phyloP scores from a whole-genome alignment of 2,113 vertebrate species.

The Sterna hirundo region DNA sequence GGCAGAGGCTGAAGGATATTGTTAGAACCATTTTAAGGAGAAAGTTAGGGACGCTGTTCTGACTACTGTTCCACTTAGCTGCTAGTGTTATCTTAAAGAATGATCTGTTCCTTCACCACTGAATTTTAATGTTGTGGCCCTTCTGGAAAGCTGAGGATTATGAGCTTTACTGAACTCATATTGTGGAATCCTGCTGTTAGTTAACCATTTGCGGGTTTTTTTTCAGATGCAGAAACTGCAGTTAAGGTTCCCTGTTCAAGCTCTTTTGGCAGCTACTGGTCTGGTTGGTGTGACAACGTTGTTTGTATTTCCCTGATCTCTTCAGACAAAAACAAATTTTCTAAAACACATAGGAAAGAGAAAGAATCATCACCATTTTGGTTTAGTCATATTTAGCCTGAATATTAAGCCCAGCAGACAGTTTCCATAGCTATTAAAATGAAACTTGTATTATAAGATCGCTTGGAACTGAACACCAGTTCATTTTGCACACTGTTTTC shows the following conservation, averaged over 20 bases:
- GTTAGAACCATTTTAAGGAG: neutral
- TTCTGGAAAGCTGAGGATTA: slow-evolving; percentile 3
- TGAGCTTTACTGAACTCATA: neutral
- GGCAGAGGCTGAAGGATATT: neutral
- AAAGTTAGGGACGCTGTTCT: neutral
- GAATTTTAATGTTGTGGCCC: neutral
- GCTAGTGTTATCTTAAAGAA: neutral
- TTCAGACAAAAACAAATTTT: neutral
- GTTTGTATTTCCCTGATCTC: neutral
- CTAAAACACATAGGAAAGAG: neutral
- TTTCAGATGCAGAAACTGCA: neutral
- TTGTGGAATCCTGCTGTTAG: neutral
- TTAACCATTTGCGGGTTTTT: neutral
- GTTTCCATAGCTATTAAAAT: neutral
- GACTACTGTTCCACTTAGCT: neutral
- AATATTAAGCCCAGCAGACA: neutral
- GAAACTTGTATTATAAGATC: neutral
- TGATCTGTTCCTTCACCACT: neutral
- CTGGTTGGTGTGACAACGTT: neutral
- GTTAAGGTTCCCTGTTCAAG: neutral
- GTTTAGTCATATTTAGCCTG: neutral
- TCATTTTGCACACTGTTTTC: neutral
- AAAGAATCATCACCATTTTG: neutral
- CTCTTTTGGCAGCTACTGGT: neutral
- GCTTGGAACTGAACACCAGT: neutral